These are phyloP conservation scores for Colinus virginianus DNA, from an alignment of 2,113 vertebrate genomes.

Conservation along the genomic window DNA sequence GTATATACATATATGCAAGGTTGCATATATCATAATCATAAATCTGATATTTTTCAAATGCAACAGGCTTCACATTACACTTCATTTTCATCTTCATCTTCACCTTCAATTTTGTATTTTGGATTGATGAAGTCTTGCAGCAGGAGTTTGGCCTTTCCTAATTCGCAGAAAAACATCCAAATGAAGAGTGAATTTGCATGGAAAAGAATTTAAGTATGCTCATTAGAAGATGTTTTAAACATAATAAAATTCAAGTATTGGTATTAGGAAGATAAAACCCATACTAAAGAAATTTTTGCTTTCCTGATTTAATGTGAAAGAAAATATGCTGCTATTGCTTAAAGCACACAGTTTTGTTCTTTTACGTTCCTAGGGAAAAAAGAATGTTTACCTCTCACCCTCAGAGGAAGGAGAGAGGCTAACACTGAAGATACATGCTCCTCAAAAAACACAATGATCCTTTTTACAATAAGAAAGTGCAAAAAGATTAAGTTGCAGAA, in stretches of 20 bases:
- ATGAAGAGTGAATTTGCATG: background rate
- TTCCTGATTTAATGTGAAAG: background rate
- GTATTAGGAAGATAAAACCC: background rate
- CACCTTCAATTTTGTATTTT: background rate
- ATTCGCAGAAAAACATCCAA: background rate
- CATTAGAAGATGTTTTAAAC: background rate
- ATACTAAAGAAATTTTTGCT: background rate
- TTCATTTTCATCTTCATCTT: background rate
- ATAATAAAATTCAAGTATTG: background rate
- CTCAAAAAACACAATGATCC: background rate
- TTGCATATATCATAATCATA: background rate
- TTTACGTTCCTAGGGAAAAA: background rate
- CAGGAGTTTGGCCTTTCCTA: background rate
- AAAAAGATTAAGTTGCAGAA: background rate
- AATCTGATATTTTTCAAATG: background rate
- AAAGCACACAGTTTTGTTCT: background rate
- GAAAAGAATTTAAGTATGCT: background rate
- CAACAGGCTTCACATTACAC: background rate
- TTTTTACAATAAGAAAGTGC: background rate
- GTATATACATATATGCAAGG: background rate
- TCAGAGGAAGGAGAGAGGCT: background rate
- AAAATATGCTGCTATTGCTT: background rate
- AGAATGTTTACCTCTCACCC: background rate
- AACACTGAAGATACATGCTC: background rate
- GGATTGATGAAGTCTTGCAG: background rate